phyloP scores from a whole-genome alignment of 2,888 invertebrate species.

The Nyleta sp. region DNA sequence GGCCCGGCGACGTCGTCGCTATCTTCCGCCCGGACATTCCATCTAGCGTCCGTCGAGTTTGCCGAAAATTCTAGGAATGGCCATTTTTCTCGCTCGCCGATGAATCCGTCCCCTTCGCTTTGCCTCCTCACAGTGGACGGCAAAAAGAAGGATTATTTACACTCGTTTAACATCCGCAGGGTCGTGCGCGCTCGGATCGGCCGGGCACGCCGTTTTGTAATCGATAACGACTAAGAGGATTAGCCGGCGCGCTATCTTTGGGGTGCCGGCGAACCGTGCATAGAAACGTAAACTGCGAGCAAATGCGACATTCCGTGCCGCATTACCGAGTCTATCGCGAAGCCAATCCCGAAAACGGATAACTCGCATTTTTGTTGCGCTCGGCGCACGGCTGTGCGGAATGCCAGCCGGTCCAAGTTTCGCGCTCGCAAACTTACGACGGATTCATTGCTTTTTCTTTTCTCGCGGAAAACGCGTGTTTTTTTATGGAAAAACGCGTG shows the following conservation, averaged over 20 bases:
- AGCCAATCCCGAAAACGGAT: too few relatives aligned
- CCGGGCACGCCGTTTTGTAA: conserved; percentile 46
- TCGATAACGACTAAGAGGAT: conserved; percentile 59
- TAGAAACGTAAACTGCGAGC: conserved; percentile 72
- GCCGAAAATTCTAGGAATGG: conserved; percentile 6
- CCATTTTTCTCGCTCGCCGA: background rate
- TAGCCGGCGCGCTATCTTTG: conserved; percentile 56
- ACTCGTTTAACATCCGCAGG: conserved; percentile 34
- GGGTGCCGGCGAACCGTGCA: conserved; percentile 55
- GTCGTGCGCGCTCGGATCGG: conserved; percentile 28
- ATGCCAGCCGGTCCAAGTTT: too few relatives aligned
- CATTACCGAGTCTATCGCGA: too few relatives aligned
- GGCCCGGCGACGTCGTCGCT: background rate
- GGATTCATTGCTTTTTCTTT: too few relatives aligned
- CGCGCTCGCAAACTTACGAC: too few relatives aligned
- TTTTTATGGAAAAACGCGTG: too few relatives aligned
- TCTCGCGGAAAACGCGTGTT: too few relatives aligned
- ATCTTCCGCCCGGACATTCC: background rate
- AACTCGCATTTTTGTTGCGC: too few relatives aligned
- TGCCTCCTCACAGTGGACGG: background rate
- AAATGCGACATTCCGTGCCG: conserved; percentile 69
- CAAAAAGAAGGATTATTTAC: conserved; percentile 31
- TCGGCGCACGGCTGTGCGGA: too few relatives aligned
- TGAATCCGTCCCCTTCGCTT: too few relatives aligned
- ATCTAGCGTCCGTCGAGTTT: conserved; percentile 1